These are phyloP conservation scores for Cryptotis parvus DNA, from an alignment of 2,113 vertebrate species.

Conservation along the genomic window DNA sequence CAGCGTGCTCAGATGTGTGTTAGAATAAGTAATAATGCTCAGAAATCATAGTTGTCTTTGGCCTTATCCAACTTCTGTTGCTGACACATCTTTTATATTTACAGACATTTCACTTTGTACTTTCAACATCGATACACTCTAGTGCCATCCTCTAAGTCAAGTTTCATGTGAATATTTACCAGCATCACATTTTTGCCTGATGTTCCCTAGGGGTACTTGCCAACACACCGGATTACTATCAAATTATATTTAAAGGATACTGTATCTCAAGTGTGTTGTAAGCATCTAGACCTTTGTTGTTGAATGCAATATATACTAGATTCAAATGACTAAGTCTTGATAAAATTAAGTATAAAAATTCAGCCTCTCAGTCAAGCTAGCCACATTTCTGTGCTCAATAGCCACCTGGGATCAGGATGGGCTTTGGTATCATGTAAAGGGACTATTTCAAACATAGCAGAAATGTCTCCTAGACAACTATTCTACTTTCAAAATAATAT, in stretches of 20 bases:
- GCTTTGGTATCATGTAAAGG: neutral
- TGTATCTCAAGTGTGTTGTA: neutral
- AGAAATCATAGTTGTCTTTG: neutral
- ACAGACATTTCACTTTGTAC: neutral
- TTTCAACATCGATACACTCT: neutral
- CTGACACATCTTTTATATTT: neutral
- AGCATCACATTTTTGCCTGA: neutral
- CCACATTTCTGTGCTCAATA: neutral
- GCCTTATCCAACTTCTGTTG: neutral
- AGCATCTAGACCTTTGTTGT: neutral
- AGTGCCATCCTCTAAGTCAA: neutral
- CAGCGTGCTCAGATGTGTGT: neutral
- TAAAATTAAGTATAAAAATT: slow-evolving; percentile 31
- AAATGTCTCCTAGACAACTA: neutral
- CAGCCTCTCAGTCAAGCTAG: neutral
- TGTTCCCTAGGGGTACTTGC: neutral
- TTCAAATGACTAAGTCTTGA: neutral
- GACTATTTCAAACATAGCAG: neutral
- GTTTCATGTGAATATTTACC: neutral
- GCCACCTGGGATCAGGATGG: neutral
- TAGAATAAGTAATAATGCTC: neutral
- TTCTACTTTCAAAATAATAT: neutral
- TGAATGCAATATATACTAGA: neutral
- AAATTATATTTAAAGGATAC: neutral
- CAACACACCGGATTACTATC: neutral